Percentiles rank a stretch among this genome's conserved stretches.
These are phyloP conservation scores for Neomicropteryx cornuta DNA, from an alignment of 1,140 invertebrate genomes.

Conservation along the genomic window DNA sequence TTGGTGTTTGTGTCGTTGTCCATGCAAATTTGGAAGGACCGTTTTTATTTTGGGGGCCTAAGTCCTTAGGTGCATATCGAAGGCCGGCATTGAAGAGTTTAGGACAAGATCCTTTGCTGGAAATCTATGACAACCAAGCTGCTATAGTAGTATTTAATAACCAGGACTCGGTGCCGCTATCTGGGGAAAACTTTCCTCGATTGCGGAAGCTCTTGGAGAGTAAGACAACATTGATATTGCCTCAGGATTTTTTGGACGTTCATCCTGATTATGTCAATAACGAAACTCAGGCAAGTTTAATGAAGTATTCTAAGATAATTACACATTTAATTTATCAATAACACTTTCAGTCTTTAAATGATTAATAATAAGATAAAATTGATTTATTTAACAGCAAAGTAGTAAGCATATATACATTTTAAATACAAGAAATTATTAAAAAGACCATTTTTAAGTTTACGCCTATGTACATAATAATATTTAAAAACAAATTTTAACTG, in stretches of 20 bases:
- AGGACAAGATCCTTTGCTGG: constrained; percentile 34
- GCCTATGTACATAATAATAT: too few relatives aligned
- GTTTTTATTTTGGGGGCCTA: constrained; percentile 43
- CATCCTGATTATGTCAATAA: constrained; percentile 43
- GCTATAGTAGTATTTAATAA: constrained; percentile 39
- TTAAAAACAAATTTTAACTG: too few relatives aligned
- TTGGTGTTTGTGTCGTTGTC: too few relatives aligned
- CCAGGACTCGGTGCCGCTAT: constrained; percentile 32
- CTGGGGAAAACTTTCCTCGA: constrained; percentile 29
- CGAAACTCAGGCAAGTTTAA: constrained; percentile 30
- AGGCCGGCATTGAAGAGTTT: constrained; percentile 35
- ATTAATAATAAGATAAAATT: too few relatives aligned
- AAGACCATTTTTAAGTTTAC: too few relatives aligned
- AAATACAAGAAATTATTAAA: too few relatives aligned
- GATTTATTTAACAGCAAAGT: too few relatives aligned
- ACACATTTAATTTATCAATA: too few relatives aligned
- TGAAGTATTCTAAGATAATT: too few relatives aligned
- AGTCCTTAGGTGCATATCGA: constrained; percentile 30
- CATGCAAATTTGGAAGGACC: constrained; percentile 38
- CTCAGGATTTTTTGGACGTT: constrained; percentile 39
- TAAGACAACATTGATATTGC: constrained; percentile 32
- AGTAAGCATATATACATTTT: too few relatives aligned
- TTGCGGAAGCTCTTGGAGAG: constrained; percentile 37
- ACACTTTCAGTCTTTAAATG: too few relatives aligned
- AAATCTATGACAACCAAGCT: constrained; percentile 29